Evolutionary conservation across 2,888 invertebrate genomes (phyloP).

Genomic region (Plagodis dolabraria): DNA sequence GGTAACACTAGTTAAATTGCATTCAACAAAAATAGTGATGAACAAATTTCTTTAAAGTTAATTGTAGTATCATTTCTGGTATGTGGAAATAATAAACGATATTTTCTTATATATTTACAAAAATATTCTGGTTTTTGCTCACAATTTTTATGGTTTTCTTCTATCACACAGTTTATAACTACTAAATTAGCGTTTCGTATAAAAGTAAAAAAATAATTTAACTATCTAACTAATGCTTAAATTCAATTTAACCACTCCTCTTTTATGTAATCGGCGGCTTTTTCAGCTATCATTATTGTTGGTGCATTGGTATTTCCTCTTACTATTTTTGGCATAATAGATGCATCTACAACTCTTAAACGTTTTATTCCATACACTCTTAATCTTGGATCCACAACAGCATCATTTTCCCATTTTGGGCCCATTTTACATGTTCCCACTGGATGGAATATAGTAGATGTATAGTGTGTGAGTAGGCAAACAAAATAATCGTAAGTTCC

Average conservation of each 20-base stretch:
- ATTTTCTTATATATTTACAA: too few species aligned
- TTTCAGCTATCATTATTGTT: slow-evolving; percentile 94
- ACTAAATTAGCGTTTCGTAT: too few species aligned
- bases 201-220: slow-evolving; percentile 12
- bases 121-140: too few species aligned
- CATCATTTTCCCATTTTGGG: slow-evolving; percentile 83
- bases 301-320: slow-evolving; percentile 93
- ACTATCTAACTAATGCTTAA: background rate
- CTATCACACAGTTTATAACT: too few species aligned
- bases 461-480: slow-evolving; percentile 87
- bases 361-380: slow-evolving; percentile 86
- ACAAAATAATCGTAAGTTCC: slow-evolving; percentile 88
- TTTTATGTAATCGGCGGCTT: slow-evolving; percentile 91
- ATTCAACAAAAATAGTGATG: too few species aligned
- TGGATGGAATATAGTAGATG: slow-evolving; percentile 89
- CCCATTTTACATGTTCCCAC: slow-evolving; percentile 90
- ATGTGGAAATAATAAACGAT: too few species aligned
- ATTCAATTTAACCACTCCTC: slow-evolving; percentile 71
- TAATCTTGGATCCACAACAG: slow-evolving; percentile 88
- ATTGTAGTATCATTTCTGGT: too few species aligned
- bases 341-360: slow-evolving; percentile 88
- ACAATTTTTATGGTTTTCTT: too few species aligned
- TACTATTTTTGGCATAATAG: slow-evolving; percentile 87
- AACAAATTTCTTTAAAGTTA: too few species aligned
- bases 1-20: too few species aligned